phyloP scores from a whole-genome alignment of 2,113 vertebrate species.

The Heliornis fulica region DNA sequence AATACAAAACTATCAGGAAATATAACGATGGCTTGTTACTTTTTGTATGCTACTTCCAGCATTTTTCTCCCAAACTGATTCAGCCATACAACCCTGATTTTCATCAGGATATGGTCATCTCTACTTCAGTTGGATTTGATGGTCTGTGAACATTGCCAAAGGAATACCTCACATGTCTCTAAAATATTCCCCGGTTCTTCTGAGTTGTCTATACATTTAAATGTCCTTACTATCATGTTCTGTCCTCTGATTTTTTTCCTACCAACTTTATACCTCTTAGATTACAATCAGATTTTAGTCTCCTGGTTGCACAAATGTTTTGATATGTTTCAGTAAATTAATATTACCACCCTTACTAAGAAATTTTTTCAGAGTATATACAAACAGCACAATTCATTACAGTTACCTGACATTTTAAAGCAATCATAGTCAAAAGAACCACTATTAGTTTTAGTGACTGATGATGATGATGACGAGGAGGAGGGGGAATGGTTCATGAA shows the following conservation, averaged over 20 bases:
- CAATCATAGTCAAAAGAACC: not conserved
- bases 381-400: not conserved
- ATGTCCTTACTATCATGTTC: not conserved
- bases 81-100: not conserved
- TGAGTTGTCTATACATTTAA: not conserved
- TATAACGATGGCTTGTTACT: not conserved
- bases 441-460: too few species aligned
- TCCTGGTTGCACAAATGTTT: not conserved
- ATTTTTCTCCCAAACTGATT: not conserved
- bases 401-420: not conserved
- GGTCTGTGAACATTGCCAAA: not conserved
- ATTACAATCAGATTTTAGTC: not conserved
- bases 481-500: too few species aligned
- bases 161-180: not conserved
- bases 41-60: not conserved
- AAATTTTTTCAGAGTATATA: not conserved
- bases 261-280: not conserved
- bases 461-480: too few species aligned
- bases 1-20: not conserved
- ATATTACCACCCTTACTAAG: not conserved
- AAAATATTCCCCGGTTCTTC: not conserved
- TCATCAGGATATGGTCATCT: not conserved
- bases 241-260: not conserved
- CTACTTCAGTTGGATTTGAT: not conserved
- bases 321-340: not conserved